Base-by-base conservation (phyloP, 1,140 invertebrate species). In the Macrosteles quadrilineatus region DNA sequence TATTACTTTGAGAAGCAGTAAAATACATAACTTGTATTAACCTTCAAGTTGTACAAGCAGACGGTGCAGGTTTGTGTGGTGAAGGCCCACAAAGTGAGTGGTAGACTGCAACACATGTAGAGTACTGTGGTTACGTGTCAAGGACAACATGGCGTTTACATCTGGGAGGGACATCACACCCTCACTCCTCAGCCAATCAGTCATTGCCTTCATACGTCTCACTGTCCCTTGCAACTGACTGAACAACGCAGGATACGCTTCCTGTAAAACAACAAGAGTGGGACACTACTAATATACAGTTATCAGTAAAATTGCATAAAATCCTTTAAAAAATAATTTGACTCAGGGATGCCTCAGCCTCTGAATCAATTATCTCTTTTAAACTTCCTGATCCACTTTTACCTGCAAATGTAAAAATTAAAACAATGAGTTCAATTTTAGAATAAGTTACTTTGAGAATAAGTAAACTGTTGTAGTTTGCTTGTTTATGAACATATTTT, bases 121-220 rank as follows among this genome's bases (percentile, higher is more conserved):
- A 21, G 40, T 12, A 30, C 63, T 66, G 36, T 66, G 63, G 23
- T 45, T 66, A 6, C 14, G 2, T 17, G 63, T 45, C 36, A 66
- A 21, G 19, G 63, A 66, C 25, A 66, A 21, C 63, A 66, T 66
- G 1, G 23, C 63, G 40, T 66, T 66, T 1, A 66, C 19, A 21
- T 66, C 63, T 2, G 63, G 63, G 3, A 66, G 36, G 12, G 32
- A 12, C 27, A 12, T 17, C 1, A 4, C 63, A 23, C 29, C 21
- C 47, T 50, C n/a, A n/a, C 27, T 21, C 9, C 40, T 32, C 40
- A 43, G 23, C 36, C 63, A 66, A 31, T 66, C 63, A n/a, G 25
- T 31, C 32, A 43, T 23, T 36, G 17, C 40, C 40, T 66, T 66
- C 40, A 66, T 36, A 14, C 32, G 32, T 4, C 32, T 36, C 32